Conservation (phyloP, 1,140 invertebrate species). For the Thaumatotibia leucotreta region DNA sequence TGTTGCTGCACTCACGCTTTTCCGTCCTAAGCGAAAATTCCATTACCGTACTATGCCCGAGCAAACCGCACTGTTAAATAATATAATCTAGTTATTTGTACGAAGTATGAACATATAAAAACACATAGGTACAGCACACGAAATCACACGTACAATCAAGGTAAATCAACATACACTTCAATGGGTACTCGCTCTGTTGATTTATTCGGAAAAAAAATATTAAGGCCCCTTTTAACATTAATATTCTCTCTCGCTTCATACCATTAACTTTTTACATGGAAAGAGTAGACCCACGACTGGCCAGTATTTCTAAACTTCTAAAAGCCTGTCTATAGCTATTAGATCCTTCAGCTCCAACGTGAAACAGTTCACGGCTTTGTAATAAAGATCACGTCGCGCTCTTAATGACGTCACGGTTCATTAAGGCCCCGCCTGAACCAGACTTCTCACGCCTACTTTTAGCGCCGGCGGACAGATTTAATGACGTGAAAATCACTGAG, state of each 20-base stretch:
- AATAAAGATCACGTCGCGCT: conserved; percentile 37
- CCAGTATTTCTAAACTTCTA: neutral
- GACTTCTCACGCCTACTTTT: conserved; percentile 50
- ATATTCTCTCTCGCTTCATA: neutral
- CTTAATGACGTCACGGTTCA: conserved; percentile 36
- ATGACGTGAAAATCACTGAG: conserved; percentile 41
- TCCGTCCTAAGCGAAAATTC: too few relatives aligned
- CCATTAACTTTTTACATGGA: neutral
- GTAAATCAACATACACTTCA: neutral
- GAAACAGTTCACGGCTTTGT: neutral
- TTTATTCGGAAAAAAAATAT: neutral
- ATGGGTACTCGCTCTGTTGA: neutral
- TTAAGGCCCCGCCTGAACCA: conserved; percentile 46
- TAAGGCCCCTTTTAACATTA: neutral
- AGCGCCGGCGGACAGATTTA: conserved; percentile 39
- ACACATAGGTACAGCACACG: too few relatives aligned
- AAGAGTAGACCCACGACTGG: neutral
- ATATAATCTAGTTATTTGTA: too few relatives aligned
- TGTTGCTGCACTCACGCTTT: too few relatives aligned
- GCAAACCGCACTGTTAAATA: too few relatives aligned
- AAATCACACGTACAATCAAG: neutral
- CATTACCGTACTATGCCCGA: too few relatives aligned
- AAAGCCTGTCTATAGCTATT: neutral
- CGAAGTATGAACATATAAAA: too few relatives aligned
- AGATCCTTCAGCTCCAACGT: neutral